Conservation (phyloP, 2,113 vertebrate species). For the Zapus hudsonius region DNA sequence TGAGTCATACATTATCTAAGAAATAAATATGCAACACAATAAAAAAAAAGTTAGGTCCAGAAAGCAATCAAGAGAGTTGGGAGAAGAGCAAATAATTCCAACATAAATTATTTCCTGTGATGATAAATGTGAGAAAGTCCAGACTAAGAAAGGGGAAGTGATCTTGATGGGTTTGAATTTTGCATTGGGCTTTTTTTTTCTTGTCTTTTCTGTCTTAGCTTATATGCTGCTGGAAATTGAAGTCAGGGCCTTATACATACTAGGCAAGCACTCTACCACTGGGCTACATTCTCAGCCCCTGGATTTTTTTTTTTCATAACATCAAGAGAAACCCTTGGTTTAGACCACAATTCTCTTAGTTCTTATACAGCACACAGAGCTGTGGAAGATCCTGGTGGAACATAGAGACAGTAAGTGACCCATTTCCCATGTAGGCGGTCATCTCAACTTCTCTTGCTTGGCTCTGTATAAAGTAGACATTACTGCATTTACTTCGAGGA, state of each 20-base stretch:
- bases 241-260: background rate
- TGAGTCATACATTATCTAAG: background rate
- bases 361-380: background rate
- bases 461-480: background rate
- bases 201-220: background rate
- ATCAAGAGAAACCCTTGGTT: background rate
- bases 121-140: background rate
- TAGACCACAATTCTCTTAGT: background rate
- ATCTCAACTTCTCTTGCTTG: background rate
- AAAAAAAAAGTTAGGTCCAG: background rate
- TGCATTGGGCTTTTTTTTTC: conserved; percentile 12
- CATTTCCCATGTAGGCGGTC: background rate
- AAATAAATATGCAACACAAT: conserved; percentile 37
- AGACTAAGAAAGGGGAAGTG: background rate
- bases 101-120: background rate
- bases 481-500: background rate
- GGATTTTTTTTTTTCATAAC: background rate
- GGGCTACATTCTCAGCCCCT: background rate
- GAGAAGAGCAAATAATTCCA: background rate
- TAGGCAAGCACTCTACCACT: background rate
- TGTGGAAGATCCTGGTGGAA: conserved; percentile 11
- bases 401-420: background rate
- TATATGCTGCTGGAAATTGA: background rate
- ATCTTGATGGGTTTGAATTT: background rate
- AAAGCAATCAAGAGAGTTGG: conserved; percentile 25